Evolutionary conservation across 2,888 invertebrate genomes (phyloP), one percentile per base, ranked within the genome.

Genomic region (Synergus itoensis): DNA sequence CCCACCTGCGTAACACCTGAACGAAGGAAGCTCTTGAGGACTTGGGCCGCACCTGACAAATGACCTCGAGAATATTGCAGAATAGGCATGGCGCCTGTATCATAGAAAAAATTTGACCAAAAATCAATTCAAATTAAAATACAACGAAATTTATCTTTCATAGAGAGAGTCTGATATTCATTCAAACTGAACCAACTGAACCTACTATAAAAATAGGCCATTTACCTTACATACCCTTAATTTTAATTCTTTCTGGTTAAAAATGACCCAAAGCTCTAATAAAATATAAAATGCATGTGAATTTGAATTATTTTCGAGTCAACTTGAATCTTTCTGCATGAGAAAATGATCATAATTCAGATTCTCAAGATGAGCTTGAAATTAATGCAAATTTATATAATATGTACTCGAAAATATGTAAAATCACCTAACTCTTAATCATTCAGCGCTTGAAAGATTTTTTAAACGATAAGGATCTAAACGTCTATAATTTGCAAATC

Each of bases 1-100:
- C 89, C 88, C 89, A 89, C 88, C 87, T 88, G 87, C 87, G 84
- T 78, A 86, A 83, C 90, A 89, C 89, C 89, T 89, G 89, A 90
- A 84, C 85, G 83, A 75, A 82, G 83, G 81, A 83, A 81, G 67
- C 80, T 81, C 76, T 63, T 77, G 78, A 80, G 62, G 76, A 80
- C 79, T 77, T 80, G 21, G 53, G 77, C 62, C 79, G 83, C 84
- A 85, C 83, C 87, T 81, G 84, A 83, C 84, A 60, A 79, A 11
- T 77, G 79, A 80, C 73, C 73, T 73, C 73, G 73, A 73, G 48
- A 73, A 40, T 36, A 36, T n/a, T 73, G 73, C 73, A 73, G 48
- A 73, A 73, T 73, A 73, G 53, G 28, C 53, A 73, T 73, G 73
- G 48, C 53, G 73, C 28, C 53, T 48, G 28, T 28, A 21, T 45